Conservation (phyloP, 2,113 vertebrate species). For the Xyrauchen texanus region DNA sequence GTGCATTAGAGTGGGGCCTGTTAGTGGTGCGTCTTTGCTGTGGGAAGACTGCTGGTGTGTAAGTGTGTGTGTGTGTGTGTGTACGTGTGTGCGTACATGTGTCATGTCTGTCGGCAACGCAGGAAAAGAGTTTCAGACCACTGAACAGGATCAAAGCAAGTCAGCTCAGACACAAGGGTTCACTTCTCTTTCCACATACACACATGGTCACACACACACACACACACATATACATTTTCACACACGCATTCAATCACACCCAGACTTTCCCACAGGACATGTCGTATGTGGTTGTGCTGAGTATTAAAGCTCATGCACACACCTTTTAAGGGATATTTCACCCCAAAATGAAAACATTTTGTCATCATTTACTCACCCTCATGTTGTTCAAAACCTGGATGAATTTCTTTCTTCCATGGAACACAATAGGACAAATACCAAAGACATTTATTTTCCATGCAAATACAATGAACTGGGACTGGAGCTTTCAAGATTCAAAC, state of each 20-base stretch:
- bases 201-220: constrained; percentile 1
- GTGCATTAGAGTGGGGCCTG: constrained; percentile 11
- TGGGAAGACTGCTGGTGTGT: constrained; percentile 50
- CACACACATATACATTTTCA: constrained; percentile 40
- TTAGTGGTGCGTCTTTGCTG: constrained; percentile 37
- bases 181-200: constrained; percentile 29
- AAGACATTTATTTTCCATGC: not conserved
- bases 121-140: constrained; percentile 47
- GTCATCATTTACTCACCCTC: no score
- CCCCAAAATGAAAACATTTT: not conserved
- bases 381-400: no score
- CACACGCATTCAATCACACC: constrained; percentile 31
- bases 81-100: not conserved
- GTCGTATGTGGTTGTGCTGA: not conserved
- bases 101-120: constrained; percentile 36
- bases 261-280: constrained; percentile 42
- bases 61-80: constrained; percentile 40
- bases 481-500: no score
- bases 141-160: constrained; percentile 53
- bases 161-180: constrained; percentile 38
- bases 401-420: no score
- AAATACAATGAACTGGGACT: not conserved
- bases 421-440: not conserved
- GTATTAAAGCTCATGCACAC: not conserved
- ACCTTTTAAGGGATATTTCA: not conserved